Evolutionary conservation across 2,797 vertebrate species (phyloP).

Genomic region (Sciaenops ocellatus): DNA sequence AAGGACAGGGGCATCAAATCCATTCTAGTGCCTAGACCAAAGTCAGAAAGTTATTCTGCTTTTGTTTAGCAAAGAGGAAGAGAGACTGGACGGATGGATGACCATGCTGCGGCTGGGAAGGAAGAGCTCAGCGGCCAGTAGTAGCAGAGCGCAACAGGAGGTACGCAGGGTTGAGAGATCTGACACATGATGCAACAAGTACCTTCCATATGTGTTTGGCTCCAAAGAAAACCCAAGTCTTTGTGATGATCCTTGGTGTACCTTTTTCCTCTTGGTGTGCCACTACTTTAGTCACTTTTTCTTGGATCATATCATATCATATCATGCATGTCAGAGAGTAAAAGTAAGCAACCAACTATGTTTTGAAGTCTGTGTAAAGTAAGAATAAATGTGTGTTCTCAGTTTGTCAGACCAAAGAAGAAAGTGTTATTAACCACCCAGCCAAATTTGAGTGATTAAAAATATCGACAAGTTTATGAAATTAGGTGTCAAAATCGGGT

Average conservation of each 20-base stretch:
- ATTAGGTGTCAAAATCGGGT: no score
- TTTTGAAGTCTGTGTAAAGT: no score
- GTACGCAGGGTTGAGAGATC: background rate
- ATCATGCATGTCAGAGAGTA: no score
- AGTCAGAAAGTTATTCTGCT: conserved; percentile 29
- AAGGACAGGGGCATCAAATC: conserved; percentile 20
- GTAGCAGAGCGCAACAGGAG: conserved; percentile 1
- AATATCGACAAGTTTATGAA: no score
- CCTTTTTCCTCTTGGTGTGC: background rate
- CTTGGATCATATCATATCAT: background rate
- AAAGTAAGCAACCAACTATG: no score
- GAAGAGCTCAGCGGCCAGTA: background rate
- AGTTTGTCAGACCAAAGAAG: no score
- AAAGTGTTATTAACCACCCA: no score
- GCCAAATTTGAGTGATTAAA: no score
- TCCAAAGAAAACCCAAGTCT: background rate
- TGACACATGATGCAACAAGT: conserved; percentile 1
- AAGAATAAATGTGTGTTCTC: no score
- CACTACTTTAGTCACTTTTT: background rate
- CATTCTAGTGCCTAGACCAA: conserved; percentile 1
- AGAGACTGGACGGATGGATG: conserved; percentile 6
- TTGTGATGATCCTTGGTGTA: background rate
- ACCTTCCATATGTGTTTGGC: background rate
- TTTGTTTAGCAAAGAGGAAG: conserved; percentile 12
- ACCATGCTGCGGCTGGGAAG: background rate